phyloP scores from a whole-genome alignment of 2,113 vertebrate genomes.

The Ameiurus melas region DNA sequence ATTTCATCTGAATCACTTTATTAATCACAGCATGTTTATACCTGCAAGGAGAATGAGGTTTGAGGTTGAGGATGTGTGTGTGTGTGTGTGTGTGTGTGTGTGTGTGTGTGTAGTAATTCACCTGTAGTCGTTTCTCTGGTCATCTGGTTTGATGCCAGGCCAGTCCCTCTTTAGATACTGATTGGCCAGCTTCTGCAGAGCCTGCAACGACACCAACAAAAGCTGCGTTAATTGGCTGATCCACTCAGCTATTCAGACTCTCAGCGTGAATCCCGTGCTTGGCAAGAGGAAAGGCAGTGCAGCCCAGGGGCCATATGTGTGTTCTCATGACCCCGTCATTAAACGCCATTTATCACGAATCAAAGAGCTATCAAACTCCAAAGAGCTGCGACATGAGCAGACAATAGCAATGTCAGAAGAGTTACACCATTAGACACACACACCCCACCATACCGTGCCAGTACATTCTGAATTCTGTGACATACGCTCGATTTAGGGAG shows the following conservation, averaged over 20 bases:
- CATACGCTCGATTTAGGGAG: constrained; percentile 36
- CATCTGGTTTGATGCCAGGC: constrained; percentile 90
- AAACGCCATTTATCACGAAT: constrained; percentile 44
- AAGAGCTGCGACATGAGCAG: not conserved
- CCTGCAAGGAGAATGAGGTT: not conserved
- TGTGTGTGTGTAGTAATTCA: constrained; percentile 37
- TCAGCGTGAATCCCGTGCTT: not conserved
- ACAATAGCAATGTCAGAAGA: constrained; percentile 18
- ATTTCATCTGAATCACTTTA: not conserved
- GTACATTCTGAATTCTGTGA: not conserved
- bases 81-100: not conserved
- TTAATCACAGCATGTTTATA: not conserved
- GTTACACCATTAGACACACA: constrained; percentile 18
- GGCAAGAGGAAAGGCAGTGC: not conserved
- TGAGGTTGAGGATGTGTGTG: no score
- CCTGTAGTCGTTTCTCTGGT: constrained; percentile 91
- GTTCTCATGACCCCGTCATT: constrained; percentile 48
- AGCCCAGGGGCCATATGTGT: constrained; percentile 38
- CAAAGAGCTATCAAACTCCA: constrained; percentile 34
- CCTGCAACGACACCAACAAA: constrained; percentile 71
- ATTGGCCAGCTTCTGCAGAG: constrained; percentile 94
- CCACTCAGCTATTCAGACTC: constrained; percentile 6
- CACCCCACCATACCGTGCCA: not conserved
- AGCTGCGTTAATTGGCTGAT: constrained; percentile 6
- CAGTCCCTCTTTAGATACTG: constrained; percentile 98